Conservation (phyloP, 2,888 invertebrate species). For the Ferdinandea cuprea region DNA sequence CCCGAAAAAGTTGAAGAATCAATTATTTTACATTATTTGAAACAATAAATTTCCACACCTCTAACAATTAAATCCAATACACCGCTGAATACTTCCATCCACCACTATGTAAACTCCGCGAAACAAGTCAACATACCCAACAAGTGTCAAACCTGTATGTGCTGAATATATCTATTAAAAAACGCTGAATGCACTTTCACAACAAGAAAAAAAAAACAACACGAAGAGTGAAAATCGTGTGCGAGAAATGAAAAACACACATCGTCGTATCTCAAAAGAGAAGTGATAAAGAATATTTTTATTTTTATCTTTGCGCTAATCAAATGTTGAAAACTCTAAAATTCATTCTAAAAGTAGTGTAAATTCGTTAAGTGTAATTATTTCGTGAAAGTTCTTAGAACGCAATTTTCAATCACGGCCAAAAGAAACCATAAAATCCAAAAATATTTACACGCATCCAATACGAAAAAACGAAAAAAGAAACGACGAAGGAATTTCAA, state of each 20-base stretch:
- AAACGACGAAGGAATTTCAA: constrained; percentile 15
- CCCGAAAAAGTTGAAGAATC: no score
- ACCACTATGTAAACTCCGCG: neutral
- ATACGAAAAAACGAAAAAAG: constrained; percentile 17
- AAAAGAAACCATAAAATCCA: constrained; percentile 32
- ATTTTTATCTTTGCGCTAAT: constrained; percentile 18
- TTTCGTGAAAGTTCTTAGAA: constrained; percentile 28
- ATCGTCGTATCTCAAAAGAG: constrained; percentile 31
- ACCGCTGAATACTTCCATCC: constrained; percentile 34
- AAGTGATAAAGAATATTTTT: constrained; percentile 36
- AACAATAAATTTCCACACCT: no score
- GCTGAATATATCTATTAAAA: constrained; percentile 49
- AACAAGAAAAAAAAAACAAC: constrained; percentile 71
- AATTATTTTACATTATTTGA: no score
- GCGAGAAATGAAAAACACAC: constrained; percentile 48
- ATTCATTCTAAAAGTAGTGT: neutral
- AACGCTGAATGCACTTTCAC: constrained; percentile 71
- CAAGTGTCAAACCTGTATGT: constrained; percentile 64
- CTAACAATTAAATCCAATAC: no score
- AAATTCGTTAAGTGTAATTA: neutral
- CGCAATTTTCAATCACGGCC: constrained; percentile 53
- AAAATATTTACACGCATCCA: constrained; percentile 55
- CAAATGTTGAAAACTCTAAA: neutral
- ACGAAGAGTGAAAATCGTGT: constrained; percentile 66
- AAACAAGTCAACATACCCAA: constrained; percentile 14